A percentile compares a stretch with the other conserved stretches of the same genome.
phyloP scores from a whole-genome alignment of 2,113 vertebrate genomes.

The Cyrtonyx montezumae region DNA sequence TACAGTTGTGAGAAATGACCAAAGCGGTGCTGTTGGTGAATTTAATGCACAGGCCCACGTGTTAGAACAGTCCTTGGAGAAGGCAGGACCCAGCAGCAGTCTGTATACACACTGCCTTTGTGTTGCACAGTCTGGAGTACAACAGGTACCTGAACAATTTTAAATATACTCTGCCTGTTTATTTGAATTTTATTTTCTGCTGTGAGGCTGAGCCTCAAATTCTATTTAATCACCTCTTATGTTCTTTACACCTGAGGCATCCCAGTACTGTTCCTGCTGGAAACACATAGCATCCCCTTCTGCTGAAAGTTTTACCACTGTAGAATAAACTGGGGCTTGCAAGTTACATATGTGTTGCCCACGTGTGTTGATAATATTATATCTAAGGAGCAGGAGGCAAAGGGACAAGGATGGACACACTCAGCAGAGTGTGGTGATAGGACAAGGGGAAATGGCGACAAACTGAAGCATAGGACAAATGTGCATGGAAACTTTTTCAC shows the following conservation, averaged over 20 bases:
- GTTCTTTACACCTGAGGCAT: not conserved
- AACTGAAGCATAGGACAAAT: too few species aligned
- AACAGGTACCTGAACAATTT: not conserved
- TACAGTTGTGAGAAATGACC: accelerated
- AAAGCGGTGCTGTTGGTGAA: not conserved
- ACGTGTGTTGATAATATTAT: not conserved
- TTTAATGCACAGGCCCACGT: accelerated
- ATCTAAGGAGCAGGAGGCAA: too few species aligned
- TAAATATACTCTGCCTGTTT: not conserved
- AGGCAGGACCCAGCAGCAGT: not conserved
- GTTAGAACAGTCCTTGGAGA: not conserved
- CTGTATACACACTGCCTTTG: accelerated
- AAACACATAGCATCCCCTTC: not conserved
- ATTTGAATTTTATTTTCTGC: not conserved
- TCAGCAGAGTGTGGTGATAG: too few species aligned
- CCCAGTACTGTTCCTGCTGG: not conserved
- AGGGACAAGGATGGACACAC: too few species aligned
- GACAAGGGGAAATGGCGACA: too few species aligned
- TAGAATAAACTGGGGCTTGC: not conserved
- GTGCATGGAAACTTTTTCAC: too few species aligned
- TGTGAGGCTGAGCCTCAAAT: not conserved
- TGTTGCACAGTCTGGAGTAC: too few species aligned
- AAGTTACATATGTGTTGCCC: not conserved
- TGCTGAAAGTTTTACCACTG: not conserved
- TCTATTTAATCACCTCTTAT: not conserved